Evolutionary conservation across 2,113 vertebrate genomes (phyloP).

Genomic region (Azemiops feae): DNA sequence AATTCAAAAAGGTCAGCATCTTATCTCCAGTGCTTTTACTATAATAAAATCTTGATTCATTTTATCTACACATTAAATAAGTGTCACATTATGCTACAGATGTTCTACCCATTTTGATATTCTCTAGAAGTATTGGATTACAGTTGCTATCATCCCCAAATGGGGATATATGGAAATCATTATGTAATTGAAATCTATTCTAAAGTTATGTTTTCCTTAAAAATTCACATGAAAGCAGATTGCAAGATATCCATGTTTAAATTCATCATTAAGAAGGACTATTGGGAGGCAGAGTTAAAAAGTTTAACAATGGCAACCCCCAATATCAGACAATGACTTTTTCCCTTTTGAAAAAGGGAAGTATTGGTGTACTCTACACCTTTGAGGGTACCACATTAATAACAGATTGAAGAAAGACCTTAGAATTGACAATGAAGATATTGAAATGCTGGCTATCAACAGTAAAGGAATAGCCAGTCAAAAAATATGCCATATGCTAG

Average conservation of each 20-base stretch:
- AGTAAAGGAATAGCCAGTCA: not conserved
- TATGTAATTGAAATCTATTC: not conserved
- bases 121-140: not conserved
- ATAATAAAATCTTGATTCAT: slow-evolving; percentile 35
- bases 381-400: not conserved
- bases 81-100: not conserved
- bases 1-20: slow-evolving; percentile 28
- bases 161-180: not conserved
- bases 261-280: slow-evolving; percentile 26
- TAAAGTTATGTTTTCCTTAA: slow-evolving; percentile 15
- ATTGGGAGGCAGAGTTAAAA: not conserved
- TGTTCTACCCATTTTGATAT: not conserved
- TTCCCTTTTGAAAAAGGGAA: not conserved
- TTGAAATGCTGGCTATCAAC: not conserved
- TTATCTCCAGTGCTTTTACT: slow-evolving; percentile 31
- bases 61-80: slow-evolving; percentile 32
- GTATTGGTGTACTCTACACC: not conserved
- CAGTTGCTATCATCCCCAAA: not conserved
- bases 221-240: slow-evolving; percentile 38
- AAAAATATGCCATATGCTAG: not conserved
- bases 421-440: not conserved
- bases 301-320: not conserved
- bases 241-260: slow-evolving; percentile 31
- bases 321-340: not conserved
- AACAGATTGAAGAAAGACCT: not conserved